phyloP scores from a whole-genome alignment of 2,888 invertebrate genomes.

The Chaetogeoica ovagalla region DNA sequence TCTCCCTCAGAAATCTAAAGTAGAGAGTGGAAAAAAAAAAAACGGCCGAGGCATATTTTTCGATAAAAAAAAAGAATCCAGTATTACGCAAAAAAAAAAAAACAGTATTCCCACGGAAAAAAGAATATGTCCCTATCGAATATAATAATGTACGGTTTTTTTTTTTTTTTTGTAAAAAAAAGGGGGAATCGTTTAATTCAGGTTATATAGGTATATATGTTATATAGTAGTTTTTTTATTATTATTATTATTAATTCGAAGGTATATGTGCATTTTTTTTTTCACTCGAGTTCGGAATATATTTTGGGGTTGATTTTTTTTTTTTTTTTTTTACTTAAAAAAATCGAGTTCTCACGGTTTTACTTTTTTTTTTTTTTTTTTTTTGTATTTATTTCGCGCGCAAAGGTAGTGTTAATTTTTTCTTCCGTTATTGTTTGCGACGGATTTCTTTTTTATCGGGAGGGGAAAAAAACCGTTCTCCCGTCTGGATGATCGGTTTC shows the following conservation, averaged over 20 bases:
- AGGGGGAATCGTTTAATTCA: slow-evolving; percentile 48
- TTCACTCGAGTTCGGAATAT: slow-evolving; percentile 37
- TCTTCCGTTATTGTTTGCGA: slow-evolving; percentile 43
- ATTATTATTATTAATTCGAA: slow-evolving; percentile 45
- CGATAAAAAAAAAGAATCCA: slow-evolving; percentile 27
- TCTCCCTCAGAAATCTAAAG: slow-evolving; percentile 44
- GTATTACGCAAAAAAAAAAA: slow-evolving; percentile 45
- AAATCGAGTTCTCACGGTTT: slow-evolving; percentile 50
- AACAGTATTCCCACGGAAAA: slow-evolving; percentile 51
- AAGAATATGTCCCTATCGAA: slow-evolving; percentile 25
- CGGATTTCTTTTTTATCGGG: slow-evolving; percentile 24
- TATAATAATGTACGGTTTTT: slow-evolving; percentile 25
- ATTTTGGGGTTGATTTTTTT: slow-evolving; percentile 38
- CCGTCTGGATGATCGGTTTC: slow-evolving; percentile 48
- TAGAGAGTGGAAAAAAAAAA: neutral
- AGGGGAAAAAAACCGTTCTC: slow-evolving; percentile 15
- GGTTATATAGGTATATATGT: slow-evolving; percentile 2
- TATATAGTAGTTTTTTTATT: slow-evolving; percentile 5
- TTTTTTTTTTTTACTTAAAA: slow-evolving; percentile 26
- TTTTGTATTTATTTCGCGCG: too few species aligned
- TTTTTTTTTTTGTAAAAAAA: slow-evolving; percentile 16
- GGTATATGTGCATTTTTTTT: slow-evolving; percentile 23
- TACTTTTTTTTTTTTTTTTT: slow-evolving; percentile 27
- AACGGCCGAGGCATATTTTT: slow-evolving; percentile 23
- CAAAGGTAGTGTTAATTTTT: slow-evolving; percentile 48